Evolutionary conservation across 2,113 vertebrate species (phyloP).

Genomic region (Polypterus bichir): DNA sequence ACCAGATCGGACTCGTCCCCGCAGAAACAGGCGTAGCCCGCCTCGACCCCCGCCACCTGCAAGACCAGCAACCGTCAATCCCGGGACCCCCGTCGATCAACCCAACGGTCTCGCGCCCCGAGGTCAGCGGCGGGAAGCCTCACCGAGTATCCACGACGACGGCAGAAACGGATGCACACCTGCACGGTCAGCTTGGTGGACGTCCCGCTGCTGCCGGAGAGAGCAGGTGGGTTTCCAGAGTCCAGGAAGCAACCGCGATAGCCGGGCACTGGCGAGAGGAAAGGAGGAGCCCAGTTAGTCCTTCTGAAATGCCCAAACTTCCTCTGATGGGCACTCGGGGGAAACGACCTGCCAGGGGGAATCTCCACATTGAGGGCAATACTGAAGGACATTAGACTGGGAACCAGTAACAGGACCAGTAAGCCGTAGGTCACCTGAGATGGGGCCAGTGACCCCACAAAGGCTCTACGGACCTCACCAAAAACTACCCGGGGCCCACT

Average conservation of each 20-base stretch:
- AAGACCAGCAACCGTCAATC: background rate
- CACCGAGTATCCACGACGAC: conserved; percentile 44
- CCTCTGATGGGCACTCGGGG: too few species aligned
- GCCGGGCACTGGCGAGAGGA: conserved; percentile 33
- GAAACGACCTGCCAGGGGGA: too few species aligned
- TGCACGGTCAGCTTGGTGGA: conserved; percentile 46
- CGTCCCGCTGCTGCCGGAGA: conserved; percentile 43
- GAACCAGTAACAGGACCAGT: too few species aligned
- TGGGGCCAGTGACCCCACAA: too few species aligned
- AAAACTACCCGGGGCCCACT: too few species aligned
- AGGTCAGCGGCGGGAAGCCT: background rate
- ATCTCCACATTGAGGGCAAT: too few species aligned
- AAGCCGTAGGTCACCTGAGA: too few species aligned
- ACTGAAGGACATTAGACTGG: too few species aligned
- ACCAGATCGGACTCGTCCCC: conserved; percentile 35
- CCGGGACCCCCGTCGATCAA: background rate
- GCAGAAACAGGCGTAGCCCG: conserved; percentile 53
- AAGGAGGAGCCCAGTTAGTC: too few species aligned
- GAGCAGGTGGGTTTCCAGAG: conserved; percentile 35
- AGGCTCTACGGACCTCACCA: too few species aligned
- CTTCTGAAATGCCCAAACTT: too few species aligned
- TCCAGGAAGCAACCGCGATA: conserved; percentile 48
- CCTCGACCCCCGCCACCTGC: conserved; percentile 44
- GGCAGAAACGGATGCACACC: conserved; percentile 46
- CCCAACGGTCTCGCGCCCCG: background rate